These are phyloP conservation scores for Dasypolia templi DNA, from an alignment of 2,888 invertebrate species.

Conservation along the genomic window DNA sequence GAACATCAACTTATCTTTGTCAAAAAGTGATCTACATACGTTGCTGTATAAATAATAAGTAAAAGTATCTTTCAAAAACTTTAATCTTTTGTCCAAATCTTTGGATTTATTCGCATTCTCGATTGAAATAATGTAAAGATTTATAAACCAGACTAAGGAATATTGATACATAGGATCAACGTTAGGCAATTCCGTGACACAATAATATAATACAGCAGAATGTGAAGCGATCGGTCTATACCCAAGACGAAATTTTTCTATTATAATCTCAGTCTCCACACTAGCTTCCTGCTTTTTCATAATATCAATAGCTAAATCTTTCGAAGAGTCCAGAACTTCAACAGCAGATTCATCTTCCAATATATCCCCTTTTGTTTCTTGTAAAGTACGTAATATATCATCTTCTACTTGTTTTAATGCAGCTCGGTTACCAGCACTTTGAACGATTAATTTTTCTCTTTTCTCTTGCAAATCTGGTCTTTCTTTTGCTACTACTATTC, in stretches of 20 bases:
- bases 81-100: conserved; percentile 92
- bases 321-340: conserved; percentile 96
- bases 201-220: conserved; percentile 95
- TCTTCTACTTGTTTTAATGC: conserved; percentile 96
- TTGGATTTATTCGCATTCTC: conserved; percentile 93
- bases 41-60: conserved; percentile 95
- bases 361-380: conserved; percentile 96
- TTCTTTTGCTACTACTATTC: conserved; percentile 96
- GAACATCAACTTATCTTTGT: conserved; percentile 95
- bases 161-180: conserved; percentile 98
- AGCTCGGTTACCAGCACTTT: conserved; percentile 94
- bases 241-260: conserved; percentile 93
- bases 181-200: conserved; percentile 95
- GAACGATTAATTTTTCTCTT: conserved; percentile 94
- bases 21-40: conserved; percentile 95
- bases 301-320: conserved; percentile 95
- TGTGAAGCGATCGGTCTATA: conserved; percentile 95
- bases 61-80: conserved; percentile 93
- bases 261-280: conserved; percentile 93
- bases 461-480: conserved; percentile 95
- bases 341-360: conserved; percentile 97
- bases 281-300: conserved; percentile 95
- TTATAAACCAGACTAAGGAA: conserved; percentile 96
- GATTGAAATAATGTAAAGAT: conserved; percentile 94
- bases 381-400: conserved; percentile 95